A percentile compares a stretch with the other conserved stretches of the same genome.
Conservation (phyloP, 2,888 invertebrate genomes). For the Amphimallon solstitiale region DNA sequence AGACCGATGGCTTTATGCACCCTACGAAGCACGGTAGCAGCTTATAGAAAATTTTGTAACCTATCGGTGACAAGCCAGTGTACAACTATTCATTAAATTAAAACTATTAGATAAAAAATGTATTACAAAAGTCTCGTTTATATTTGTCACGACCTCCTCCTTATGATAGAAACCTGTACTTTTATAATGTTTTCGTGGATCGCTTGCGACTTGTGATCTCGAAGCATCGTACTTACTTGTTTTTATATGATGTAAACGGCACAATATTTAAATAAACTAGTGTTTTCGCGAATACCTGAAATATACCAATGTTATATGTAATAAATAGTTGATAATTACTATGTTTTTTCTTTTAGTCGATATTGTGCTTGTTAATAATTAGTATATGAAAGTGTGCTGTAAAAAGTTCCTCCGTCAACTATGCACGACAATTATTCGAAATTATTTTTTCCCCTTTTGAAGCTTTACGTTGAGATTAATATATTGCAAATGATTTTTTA, state of each 20-base stretch:
- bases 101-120: too few relatives aligned
- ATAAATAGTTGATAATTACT: constrained; percentile 1
- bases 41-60: too few relatives aligned
- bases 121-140: too few relatives aligned
- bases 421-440: too few relatives aligned
- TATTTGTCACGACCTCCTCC: too few relatives aligned
- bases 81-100: too few relatives aligned
- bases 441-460: background rate
- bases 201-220: background rate
- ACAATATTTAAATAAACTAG: constrained; percentile 44
- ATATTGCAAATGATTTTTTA: too few relatives aligned
- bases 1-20: too few relatives aligned
- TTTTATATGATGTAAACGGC: constrained; percentile 23
- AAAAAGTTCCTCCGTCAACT: too few relatives aligned
- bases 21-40: too few relatives aligned
- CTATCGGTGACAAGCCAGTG: too few relatives aligned
- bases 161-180: too few relatives aligned
- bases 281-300: constrained; percentile 54
- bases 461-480: background rate
- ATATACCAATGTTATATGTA: constrained; percentile 40
- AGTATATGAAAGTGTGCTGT: background rate
- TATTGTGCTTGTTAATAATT: background rate
- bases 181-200: constrained; percentile 3
- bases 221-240: constrained; percentile 32
- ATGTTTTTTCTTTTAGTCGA: background rate